phyloP scores from a whole-genome alignment of 2,888 invertebrate genomes.

The Arrhopalites spinosus region DNA sequence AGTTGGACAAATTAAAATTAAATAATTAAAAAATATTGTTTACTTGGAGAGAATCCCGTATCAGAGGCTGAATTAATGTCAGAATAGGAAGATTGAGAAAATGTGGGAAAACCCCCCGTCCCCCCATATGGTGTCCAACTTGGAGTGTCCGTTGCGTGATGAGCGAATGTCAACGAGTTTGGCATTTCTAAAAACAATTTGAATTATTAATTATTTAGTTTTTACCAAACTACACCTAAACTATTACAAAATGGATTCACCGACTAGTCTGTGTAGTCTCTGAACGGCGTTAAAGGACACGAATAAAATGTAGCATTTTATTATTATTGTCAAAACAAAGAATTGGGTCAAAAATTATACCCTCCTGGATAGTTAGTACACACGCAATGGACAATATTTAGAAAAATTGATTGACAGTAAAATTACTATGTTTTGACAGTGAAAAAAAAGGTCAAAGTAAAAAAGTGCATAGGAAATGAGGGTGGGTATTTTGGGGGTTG shows the following conservation, averaged over 20 bases:
- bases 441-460: neutral
- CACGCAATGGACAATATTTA: neutral
- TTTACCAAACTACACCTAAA: too few species aligned
- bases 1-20: too few species aligned
- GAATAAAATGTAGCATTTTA: too few species aligned
- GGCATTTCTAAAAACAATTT: conserved; percentile 32
- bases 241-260: too few species aligned
- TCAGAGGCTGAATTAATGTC: conserved; percentile 49
- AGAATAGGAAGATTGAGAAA: conserved; percentile 48
- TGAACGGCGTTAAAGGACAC: too few species aligned
- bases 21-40: neutral
- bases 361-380: neutral
- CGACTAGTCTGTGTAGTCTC: too few species aligned
- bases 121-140: conserved; percentile 48
- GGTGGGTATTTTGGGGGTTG: too few species aligned
- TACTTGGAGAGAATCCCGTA: conserved; percentile 21
- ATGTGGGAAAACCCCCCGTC: conserved; percentile 46
- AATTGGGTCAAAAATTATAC: neutral
- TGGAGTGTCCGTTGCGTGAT: conserved; percentile 44
- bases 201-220: neutral
- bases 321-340: neutral
- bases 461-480: too few species aligned
- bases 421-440: neutral
- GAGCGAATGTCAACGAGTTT: conserved; percentile 46
- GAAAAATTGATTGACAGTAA: neutral